These are phyloP conservation scores for Habrosyne pyritoides DNA, from an alignment of 2,888 invertebrate genomes.

Conservation along the genomic window DNA sequence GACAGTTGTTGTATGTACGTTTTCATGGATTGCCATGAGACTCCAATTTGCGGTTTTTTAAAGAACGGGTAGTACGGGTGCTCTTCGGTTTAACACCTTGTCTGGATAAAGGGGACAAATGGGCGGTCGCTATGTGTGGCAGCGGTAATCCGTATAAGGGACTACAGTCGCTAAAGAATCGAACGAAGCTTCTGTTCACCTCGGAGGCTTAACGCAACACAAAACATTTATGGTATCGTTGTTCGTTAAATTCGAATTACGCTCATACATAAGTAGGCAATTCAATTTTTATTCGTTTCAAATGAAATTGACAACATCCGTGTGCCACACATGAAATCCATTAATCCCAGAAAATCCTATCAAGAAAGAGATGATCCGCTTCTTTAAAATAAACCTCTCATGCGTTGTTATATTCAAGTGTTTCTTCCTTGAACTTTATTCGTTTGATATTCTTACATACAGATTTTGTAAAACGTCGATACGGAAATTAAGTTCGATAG, in stretches of 20 bases:
- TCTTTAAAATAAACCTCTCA: slow-evolving; percentile 49
- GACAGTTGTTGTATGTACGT: slow-evolving; percentile 41
- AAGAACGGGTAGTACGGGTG: slow-evolving; percentile 44
- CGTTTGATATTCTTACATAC: not conserved
- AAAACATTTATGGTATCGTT: slow-evolving; percentile 1
- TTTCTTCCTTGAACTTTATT: not conserved
- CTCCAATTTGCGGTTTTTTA: slow-evolving; percentile 58
- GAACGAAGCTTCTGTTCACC: slow-evolving; percentile 36
- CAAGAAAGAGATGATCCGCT: slow-evolving; percentile 56
- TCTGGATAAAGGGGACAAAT: slow-evolving; percentile 68
- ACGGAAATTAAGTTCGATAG: not conserved
- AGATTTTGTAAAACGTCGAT: not conserved
- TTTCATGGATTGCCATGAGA: slow-evolving; percentile 42
- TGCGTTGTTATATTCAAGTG: not conserved
- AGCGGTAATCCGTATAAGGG: slow-evolving; percentile 65
- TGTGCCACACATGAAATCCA: slow-evolving; percentile 63
- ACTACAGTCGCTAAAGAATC: slow-evolving; percentile 50
- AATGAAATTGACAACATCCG: slow-evolving; percentile 7
- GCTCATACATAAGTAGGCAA: not conserved
- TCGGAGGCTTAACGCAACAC: slow-evolving; percentile 4
- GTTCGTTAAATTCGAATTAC: not conserved
- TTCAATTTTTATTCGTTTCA: not conserved
- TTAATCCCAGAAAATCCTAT: slow-evolving; percentile 68
- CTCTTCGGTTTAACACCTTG: slow-evolving; percentile 68
- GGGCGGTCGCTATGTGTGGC: slow-evolving; percentile 60